Evolutionary conservation across 2,113 vertebrate genomes (phyloP).

Genomic region (Hemicordylus capensis): DNA sequence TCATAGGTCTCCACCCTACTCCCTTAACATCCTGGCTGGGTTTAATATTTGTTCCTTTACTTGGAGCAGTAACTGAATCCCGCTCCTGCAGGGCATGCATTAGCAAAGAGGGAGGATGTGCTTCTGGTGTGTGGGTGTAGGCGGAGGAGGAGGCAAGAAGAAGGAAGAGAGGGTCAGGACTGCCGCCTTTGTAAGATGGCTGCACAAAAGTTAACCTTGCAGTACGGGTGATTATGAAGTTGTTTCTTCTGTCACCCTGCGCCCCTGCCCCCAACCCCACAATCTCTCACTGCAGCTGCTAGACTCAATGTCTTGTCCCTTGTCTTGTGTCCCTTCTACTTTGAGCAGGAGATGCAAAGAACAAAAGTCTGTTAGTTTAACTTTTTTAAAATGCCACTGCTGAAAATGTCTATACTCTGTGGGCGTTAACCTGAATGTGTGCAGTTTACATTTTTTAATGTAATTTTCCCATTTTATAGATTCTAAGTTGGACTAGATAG

Average conservation of each 20-base stretch:
- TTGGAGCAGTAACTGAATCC: neutral
- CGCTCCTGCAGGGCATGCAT: neutral
- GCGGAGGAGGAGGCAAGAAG: neutral
- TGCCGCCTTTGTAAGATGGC: constrained; percentile 45
- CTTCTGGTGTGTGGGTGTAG: neutral
- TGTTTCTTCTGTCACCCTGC: no score
- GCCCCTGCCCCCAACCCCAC: no score
- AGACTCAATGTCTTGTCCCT: no score
- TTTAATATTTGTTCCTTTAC: neutral
- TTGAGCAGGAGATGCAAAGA: neutral
- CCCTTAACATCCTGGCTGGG: neutral
- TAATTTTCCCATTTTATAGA: neutral
- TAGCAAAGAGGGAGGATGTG: neutral
- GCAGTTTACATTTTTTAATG: neutral
- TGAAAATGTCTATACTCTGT: neutral
- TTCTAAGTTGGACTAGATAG: neutral
- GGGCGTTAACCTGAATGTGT: neutral
- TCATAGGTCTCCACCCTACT: no score
- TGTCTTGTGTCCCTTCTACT: neutral
- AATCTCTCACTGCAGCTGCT: no score
- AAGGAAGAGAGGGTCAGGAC: neutral
- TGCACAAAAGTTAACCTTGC: constrained; percentile 39
- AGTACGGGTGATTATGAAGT: neutral
- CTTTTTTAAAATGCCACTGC: no score
- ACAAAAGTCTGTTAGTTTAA: no score